Base-by-base conservation (phyloP, 2,797 vertebrate genomes). In the Champsocephalus esox region DNA sequence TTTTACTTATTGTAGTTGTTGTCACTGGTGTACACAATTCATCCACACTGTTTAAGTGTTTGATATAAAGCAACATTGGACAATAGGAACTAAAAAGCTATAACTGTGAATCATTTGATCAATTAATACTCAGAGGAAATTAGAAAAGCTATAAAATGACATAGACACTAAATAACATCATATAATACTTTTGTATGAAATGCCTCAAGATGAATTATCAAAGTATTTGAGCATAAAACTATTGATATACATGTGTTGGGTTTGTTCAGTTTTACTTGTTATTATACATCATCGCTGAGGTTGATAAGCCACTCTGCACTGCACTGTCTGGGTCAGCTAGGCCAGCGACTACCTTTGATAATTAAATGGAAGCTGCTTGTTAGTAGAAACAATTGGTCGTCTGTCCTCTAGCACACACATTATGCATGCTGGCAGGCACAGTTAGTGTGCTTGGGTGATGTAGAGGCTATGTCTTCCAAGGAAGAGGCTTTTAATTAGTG, bases 401-500 rank as follows among this genome's bases (percentile, higher is more conserved):
- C 70, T 61, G 67, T 46, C 17, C 49, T 58, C 21, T 19, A 9
- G 49, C 49, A 28, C 24, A 0, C 49, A 66, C 76, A 66, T 46
- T 9, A 38, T 38, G 7, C 60, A 71, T 12, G 49, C 32, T 34
- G 62, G 58, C 41, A 62, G 13, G 11, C 67, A 49, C 60, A 62
- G 55, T 50, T 9, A 62, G 68, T 41, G 64, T 70, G 66, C 67
- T 57, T 64, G 60, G 58, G 51, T 75, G 74, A 70, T 52, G 51
- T 50, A 58, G 67, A 69, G 77, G 63, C 72, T 57, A 69, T 66
- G 60, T 83, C 72, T 82, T 79, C 60, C 34, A 28, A 66, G 61
- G 57, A 68, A 70, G 65, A 81, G 57, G 52, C 46, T 76, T 92
- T 88, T 90, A 92, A 93, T 91, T 89, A 79, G 70, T 41, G 2